These are phyloP conservation scores for Grammomys surdaster DNA, from an alignment of 2,113 vertebrate species.

Conservation along the genomic window DNA sequence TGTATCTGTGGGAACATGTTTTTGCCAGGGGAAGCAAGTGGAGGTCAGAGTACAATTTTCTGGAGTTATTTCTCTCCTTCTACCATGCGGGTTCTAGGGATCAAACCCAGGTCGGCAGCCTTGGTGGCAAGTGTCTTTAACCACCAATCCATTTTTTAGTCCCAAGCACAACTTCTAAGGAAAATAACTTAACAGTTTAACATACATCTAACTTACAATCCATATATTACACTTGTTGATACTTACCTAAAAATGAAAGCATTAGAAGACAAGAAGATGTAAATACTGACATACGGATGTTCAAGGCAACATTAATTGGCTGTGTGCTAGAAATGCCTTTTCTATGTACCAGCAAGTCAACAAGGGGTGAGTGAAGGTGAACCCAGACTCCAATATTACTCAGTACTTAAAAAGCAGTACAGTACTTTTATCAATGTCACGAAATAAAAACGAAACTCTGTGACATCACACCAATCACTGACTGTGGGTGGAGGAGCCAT, in stretches of 20 bases:
- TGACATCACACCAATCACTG: not conserved
- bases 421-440: not conserved
- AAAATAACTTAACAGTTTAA: not conserved
- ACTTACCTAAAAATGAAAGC: not conserved
- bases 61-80: not conserved
- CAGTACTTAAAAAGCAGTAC: not conserved
- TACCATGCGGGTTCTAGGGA: no score
- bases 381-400: not conserved
- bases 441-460: not conserved
- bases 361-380: not conserved
- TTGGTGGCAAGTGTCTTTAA: not conserved
- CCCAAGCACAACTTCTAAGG: not conserved
- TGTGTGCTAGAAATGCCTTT: not conserved
- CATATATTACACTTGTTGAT: not conserved
- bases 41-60: not conserved
- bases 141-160: not conserved
- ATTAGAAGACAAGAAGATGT: not conserved
- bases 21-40: not conserved
- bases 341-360: not conserved
- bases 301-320: not conserved
- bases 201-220: not conserved
- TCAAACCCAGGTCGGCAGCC: not conserved
- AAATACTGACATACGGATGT: not conserved
- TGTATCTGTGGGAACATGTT: not conserved
- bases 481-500: not conserved